Percentiles rank a stretch among this genome's conserved stretches.
phyloP scores from a whole-genome alignment of 2,113 vertebrate species.

The Eolophus roseicapilla region DNA sequence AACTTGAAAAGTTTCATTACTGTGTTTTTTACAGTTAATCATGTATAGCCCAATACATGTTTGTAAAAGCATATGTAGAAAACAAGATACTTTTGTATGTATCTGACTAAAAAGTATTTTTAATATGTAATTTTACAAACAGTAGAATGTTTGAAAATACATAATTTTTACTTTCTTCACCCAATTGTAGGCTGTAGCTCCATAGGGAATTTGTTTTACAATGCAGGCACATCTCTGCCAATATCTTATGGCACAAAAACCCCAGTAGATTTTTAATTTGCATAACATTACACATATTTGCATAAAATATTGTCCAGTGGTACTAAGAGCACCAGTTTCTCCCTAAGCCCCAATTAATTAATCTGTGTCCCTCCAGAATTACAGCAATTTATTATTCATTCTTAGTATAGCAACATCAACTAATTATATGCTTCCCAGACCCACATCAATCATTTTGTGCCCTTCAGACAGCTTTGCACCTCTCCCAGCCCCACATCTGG shows the following conservation, averaged over 20 bases:
- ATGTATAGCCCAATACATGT: background rate
- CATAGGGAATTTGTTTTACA: conserved; percentile 28
- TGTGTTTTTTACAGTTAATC: background rate
- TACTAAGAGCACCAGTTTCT: conserved; percentile 39
- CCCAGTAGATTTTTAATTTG: conserved; percentile 49
- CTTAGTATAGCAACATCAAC: conserved; percentile 36
- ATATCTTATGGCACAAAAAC: conserved; percentile 42
- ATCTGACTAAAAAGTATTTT: background rate
- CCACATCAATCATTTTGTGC: conserved; percentile 38
- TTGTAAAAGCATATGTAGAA: background rate
- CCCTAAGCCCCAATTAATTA: conserved; percentile 65
- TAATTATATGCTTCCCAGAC: conserved; percentile 34
- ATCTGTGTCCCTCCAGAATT: conserved; percentile 49
- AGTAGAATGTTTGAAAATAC: background rate
- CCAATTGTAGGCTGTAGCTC: background rate
- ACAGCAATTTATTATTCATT: conserved; percentile 43
- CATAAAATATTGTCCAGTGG: conserved; percentile 61
- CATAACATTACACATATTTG: conserved; percentile 63
- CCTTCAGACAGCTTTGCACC: background rate
- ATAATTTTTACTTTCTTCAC: background rate
- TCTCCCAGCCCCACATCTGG: background rate
- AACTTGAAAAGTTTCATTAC: background rate
- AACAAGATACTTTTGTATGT: accelerated
- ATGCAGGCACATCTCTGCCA: conserved; percentile 31
- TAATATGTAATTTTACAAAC: background rate